Evolutionary conservation across 2,888 invertebrate species (phyloP), one percentile per base, ranked within the genome.

Genomic region (Ophioninae sp.): DNA sequence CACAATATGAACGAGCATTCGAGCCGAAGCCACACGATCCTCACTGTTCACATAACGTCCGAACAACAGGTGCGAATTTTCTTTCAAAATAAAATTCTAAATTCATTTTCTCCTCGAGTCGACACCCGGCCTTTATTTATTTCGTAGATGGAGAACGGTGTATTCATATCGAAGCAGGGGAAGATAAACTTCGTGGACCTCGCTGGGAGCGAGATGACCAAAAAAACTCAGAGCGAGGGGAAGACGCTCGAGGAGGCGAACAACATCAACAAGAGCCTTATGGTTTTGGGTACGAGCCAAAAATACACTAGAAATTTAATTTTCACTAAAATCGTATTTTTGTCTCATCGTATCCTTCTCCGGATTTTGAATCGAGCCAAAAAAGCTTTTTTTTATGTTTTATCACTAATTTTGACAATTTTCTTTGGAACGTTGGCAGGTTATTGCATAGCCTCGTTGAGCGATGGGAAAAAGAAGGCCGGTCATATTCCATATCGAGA

Each of bases 161-260:
- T 98, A 65, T 97, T 97, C 88, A 96, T 98, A 88, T 97, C 98
- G 56, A 96, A 97, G 87, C 97, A 98, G 89, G 99, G 99, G 39
- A 99, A 99, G 94, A 96, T 99, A 78, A 98, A 98, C 93, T 98
- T 99, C 92, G 98, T 99, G 8, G 99, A 99, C 93, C 94, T 99
- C 82, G 99, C 99, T 0, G 98, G 99, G n/a, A 98, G 98, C 90
- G 98, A 99, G 93, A 97, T 98, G 95, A 98, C 98, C 6, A 98
- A 98, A 91, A 97, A 96, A 92, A 98, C 97, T 0, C 95, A 96
- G 88, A 97, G 96, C 91, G 97, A 96, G 89, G 98, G 97, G 72
- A 97, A 96, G 93, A 98, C 97, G 0, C 93, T 98, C 85, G 97
- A 97, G 90, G 99, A 99, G 91, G 98, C 98, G 0, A 99, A 99